Evolutionary conservation across 2,888 invertebrate genomes (phyloP).

Genomic region (Melieria omissa): DNA sequence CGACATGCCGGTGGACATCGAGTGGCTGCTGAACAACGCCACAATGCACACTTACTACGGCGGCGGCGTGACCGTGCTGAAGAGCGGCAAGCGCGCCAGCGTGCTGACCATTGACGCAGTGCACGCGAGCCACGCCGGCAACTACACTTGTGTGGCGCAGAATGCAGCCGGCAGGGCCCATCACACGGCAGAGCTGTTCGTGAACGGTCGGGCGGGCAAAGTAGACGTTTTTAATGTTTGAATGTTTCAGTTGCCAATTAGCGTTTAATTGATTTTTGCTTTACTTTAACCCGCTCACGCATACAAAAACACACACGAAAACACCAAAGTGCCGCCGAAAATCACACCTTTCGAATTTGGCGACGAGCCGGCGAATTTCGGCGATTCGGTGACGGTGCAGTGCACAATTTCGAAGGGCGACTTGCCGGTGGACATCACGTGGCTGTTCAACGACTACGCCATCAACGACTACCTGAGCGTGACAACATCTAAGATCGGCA

Average conservation of each 20-base stretch:
- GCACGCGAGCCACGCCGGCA: constrained; percentile 73
- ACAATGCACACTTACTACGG: constrained; percentile 52
- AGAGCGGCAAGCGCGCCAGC: constrained; percentile 70
- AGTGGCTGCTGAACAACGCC: constrained; percentile 70
- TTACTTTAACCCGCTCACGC: constrained; percentile 10
- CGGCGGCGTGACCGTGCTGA: constrained; percentile 58
- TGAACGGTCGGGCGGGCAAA: constrained; percentile 58
- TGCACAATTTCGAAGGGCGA: constrained; percentile 78
- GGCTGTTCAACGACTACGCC: constrained; percentile 75
- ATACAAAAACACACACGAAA: too few relatives aligned
- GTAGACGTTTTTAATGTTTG: constrained; percentile 4
- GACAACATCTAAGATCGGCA: constrained; percentile 68
- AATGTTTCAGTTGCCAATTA: not conserved
- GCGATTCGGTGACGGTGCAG: constrained; percentile 72
- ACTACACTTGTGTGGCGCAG: constrained; percentile 74
- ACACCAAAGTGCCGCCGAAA: constrained; percentile 63
- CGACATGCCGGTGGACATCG: constrained; percentile 74
- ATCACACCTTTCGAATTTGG: constrained; percentile 70
- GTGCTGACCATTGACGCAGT: constrained; percentile 76
- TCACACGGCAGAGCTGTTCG: constrained; percentile 66
- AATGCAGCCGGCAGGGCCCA: constrained; percentile 71
- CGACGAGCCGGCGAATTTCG: constrained; percentile 73
- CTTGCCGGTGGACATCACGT: constrained; percentile 74
- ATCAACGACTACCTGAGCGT: constrained; percentile 70
- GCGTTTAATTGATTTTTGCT: constrained; percentile 5